Percentiles rank a stretch among this genome's conserved stretches.
Evolutionary conservation across 2,113 vertebrate genomes (phyloP).

Genomic region (Oxygymnocypris stewartii): DNA sequence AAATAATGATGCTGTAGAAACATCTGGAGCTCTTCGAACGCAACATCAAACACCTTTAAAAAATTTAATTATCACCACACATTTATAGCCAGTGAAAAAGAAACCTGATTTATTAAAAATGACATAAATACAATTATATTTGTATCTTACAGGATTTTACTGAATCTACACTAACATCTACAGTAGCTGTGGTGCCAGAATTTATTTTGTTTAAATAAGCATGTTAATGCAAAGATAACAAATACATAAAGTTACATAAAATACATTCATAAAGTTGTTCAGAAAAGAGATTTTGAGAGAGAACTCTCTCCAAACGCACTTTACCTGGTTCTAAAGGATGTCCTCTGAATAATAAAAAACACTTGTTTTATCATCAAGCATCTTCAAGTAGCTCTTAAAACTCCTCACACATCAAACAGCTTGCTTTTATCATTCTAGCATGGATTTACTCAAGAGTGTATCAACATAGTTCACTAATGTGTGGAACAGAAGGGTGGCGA

Average conservation of each 20-base stretch:
- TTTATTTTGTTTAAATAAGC: neutral
- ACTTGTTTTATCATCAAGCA: neutral
- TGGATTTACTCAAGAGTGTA: constrained; percentile 13
- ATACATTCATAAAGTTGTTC: too few species aligned
- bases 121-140: neutral
- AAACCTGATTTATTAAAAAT: neutral
- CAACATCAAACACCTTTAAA: neutral
- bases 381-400: neutral
- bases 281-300: neutral
- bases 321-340: neutral
- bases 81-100: neutral
- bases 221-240: neutral
- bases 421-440: constrained; percentile 1
- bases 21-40: neutral
- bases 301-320: neutral
- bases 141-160: too few species aligned
- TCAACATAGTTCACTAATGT: neutral
- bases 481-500: too few species aligned
- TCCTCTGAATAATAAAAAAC: neutral
- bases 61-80: neutral
- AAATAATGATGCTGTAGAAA: neutral
- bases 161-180: too few species aligned
- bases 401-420: constrained; percentile 4
- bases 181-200: neutral
- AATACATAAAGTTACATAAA: too few species aligned